Conservation (phyloP, 35 echinoderm and acorn worm genomes). For the Stichopus chloronotus region DNA sequence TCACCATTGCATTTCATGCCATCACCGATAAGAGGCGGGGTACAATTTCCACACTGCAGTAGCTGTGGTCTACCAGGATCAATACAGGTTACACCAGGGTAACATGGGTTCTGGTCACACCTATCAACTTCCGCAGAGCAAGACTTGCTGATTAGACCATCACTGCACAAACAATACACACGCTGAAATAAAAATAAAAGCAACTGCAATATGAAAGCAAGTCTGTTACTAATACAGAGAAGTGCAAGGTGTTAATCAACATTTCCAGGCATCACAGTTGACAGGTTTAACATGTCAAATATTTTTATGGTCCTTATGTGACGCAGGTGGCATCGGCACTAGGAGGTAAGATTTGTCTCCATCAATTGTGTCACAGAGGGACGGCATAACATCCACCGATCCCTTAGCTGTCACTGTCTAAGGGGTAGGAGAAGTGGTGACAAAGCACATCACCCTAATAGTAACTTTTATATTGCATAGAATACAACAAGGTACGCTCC, state of each 20-base stretch:
- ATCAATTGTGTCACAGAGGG: not conserved
- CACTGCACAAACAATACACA: constrained; percentile 5
- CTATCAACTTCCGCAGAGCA: constrained; percentile 5
- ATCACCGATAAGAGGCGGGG: constrained; percentile 4
- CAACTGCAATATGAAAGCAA: not conserved
- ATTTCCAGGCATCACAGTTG: not conserved
- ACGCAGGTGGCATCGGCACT: too few species aligned
- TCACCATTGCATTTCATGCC: constrained; percentile 12
- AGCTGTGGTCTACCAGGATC: constrained; percentile 19
- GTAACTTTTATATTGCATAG: too few species aligned
- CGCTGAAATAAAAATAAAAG: constrained; percentile 1
- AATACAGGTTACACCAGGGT: constrained; percentile 41
- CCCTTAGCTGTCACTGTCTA: too few species aligned
- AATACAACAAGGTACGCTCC: too few species aligned
- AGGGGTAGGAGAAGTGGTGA: too few species aligned
- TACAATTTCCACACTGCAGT: not conserved
- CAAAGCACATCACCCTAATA: too few species aligned
- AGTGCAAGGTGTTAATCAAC: not conserved
- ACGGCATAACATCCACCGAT: not conserved
- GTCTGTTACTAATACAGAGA: not conserved
- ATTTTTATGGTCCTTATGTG: not conserved
- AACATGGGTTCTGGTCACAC: constrained; percentile 24
- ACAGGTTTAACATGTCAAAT: not conserved
- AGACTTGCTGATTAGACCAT: constrained; percentile 19
- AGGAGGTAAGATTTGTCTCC: not conserved